Percentiles rank a stretch among this genome's conserved stretches.
These are phyloP conservation scores for Scaptomyza flava DNA, from an alignment of 2,888 invertebrate species.

Conservation along the genomic window DNA sequence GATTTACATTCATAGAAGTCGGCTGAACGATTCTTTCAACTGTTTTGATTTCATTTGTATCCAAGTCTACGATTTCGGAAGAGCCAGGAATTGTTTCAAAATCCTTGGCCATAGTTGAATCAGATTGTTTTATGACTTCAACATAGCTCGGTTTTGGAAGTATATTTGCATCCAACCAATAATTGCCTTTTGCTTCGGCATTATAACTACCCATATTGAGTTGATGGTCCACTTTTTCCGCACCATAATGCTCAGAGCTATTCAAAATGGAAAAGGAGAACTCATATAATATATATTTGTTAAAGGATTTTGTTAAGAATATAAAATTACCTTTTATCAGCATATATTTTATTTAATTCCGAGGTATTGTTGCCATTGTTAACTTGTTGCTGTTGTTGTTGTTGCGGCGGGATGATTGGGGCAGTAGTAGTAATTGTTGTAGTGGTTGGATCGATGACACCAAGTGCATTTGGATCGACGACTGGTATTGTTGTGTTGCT, in stretches of 20 bases:
- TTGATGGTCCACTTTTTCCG: slow-evolving; percentile 63
- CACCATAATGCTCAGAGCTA: slow-evolving; percentile 39
- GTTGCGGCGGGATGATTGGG: slow-evolving; percentile 10
- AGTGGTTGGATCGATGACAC: slow-evolving; percentile 9
- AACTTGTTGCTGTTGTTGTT: slow-evolving; percentile 19
- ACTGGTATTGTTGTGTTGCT: slow-evolving; percentile 39
- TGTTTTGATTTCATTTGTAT: slow-evolving; percentile 84
- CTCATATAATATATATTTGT: neutral
- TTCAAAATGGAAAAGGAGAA: neutral
- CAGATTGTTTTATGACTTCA: slow-evolving; percentile 71
- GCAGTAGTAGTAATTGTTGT: slow-evolving; percentile 8
- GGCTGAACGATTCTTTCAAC: slow-evolving; percentile 80
- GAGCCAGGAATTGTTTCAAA: slow-evolving; percentile 77
- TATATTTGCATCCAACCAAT: slow-evolving; percentile 73
- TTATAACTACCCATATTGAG: slow-evolving; percentile 46
- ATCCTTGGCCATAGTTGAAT: slow-evolving; percentile 56
- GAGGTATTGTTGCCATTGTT: slow-evolving; percentile 33
- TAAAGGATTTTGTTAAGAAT: neutral
- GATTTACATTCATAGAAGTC: slow-evolving; percentile 34
- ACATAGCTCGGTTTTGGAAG: slow-evolving; percentile 78
- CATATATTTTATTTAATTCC: slow-evolving; percentile 55
- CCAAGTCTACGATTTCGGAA: slow-evolving; percentile 83
- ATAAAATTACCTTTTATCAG: slow-evolving; percentile 53
- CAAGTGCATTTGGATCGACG: slow-evolving; percentile 50
- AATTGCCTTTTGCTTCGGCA: slow-evolving; percentile 60